These are phyloP conservation scores for Streptopelia turtur DNA, from an alignment of 2,797 vertebrate species.

Conservation along the genomic window DNA sequence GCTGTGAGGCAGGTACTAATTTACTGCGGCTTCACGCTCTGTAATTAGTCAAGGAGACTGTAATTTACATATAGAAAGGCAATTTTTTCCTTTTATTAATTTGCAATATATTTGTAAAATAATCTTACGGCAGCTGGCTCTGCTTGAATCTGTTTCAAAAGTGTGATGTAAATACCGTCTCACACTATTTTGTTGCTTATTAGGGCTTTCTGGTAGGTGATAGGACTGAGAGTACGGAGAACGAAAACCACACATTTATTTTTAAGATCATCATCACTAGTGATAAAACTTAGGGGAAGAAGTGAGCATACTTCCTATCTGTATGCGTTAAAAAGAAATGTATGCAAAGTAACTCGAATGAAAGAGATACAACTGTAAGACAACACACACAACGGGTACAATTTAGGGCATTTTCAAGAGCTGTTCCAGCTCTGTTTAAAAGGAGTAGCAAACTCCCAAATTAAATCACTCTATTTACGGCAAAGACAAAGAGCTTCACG, in stretches of 20 bases:
- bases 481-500: constrained; percentile 49
- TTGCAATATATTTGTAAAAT: constrained; percentile 55
- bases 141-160: constrained; percentile 62
- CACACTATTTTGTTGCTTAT: constrained; percentile 59
- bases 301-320: not conserved
- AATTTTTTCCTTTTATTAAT: constrained; percentile 40
- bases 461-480: constrained; percentile 34
- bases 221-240: constrained; percentile 42
- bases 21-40: not conserved
- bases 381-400: not conserved
- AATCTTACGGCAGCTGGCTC: constrained; percentile 58
- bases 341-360: not conserved
- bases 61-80: not conserved
- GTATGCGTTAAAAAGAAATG: not conserved
- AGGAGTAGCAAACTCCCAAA: constrained; percentile 34
- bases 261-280: constrained; percentile 40
- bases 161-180: constrained; percentile 69
- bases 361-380: constrained; percentile 6
- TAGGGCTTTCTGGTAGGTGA: constrained; percentile 65
- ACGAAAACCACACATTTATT: constrained; percentile 56
- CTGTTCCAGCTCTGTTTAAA: constrained; percentile 25
- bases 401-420: not conserved
- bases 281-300: not conserved
- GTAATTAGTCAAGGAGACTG: constrained; percentile 5
- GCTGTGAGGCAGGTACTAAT: constrained; percentile 27